Conservation (phyloP, 92 coral and sea anemone genomes). For the Porites lobata region DNA sequence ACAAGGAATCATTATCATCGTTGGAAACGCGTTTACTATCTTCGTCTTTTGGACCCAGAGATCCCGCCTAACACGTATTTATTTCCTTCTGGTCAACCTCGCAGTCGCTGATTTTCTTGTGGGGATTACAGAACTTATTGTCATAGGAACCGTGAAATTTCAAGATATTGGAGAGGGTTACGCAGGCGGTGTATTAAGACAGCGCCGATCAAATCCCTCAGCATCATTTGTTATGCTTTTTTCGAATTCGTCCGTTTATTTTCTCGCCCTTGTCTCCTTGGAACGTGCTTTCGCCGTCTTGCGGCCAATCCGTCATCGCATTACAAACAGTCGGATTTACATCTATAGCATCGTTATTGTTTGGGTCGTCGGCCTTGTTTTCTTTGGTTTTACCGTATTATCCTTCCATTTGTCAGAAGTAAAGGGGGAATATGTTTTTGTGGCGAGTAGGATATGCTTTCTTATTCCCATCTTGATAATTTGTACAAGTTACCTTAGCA, state of each 20-base stretch:
- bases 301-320: conserved; percentile 37
- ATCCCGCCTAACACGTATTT: neutral
- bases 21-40: conserved; percentile 16
- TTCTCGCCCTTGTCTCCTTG: conserved; percentile 13
- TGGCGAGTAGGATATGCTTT: neutral
- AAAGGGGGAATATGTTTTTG: neutral
- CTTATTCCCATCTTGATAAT: neutral
- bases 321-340: neutral
- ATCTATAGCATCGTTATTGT: neutral
- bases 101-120: conserved; percentile 27
- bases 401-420: neutral
- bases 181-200: too few relatives aligned
- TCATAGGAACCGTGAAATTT: neutral
- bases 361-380: neutral
- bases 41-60: conserved; percentile 9
- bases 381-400: neutral
- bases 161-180: too few relatives aligned
- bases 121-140: neutral
- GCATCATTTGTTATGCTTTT: neutral
- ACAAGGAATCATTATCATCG: neutral
- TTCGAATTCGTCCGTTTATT: neutral
- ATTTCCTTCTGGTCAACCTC: conserved; percentile 11
- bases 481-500: neutral
- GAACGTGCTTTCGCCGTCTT: conserved; percentile 21
- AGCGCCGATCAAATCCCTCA: neutral